Conservation (phyloP, 2,113 vertebrate species). For the Chamaea fasciata region DNA sequence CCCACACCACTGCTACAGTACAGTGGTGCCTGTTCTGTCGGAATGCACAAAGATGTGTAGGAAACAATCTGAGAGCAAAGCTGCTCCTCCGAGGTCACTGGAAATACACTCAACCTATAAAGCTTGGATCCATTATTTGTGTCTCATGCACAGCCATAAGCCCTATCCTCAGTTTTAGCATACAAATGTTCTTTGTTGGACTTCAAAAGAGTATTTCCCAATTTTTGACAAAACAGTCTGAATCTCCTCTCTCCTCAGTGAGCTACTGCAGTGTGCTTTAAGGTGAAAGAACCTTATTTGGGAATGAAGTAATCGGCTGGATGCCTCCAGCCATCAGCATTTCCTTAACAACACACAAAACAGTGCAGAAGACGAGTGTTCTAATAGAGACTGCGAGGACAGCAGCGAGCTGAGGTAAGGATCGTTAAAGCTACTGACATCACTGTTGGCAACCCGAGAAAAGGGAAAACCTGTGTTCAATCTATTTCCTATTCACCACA, state of each 20-base stretch:
- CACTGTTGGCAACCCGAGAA: conserved; percentile 72
- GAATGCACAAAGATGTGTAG: not conserved
- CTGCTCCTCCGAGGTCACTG: not conserved
- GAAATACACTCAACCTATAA: not conserved
- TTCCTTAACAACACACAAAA: conserved; percentile 66
- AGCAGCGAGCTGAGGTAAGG: conserved; percentile 65
- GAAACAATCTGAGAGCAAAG: not conserved
- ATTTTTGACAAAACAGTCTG: not conserved
- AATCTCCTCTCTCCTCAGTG: not conserved
- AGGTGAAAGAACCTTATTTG: not conserved
- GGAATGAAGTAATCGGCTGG: conserved; percentile 1
- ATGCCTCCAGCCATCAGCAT: conserved; percentile 54
- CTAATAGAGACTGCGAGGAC: not conserved
- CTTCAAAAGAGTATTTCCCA: not conserved
- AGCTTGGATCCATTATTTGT: not conserved
- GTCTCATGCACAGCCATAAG: not conserved
- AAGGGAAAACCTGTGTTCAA: conserved; percentile 81
- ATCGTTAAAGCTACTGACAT: conserved; percentile 74
- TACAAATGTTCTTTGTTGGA: not conserved
- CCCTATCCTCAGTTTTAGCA: not conserved
- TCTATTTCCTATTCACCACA: conserved; percentile 74
- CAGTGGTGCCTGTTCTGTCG: not conserved
- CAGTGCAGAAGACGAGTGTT: conserved; percentile 8
- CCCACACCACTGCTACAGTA: not conserved
- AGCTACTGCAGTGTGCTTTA: not conserved